phyloP scores from a whole-genome alignment of 2,113 vertebrate genomes.

The Ceratotherium simum region DNA sequence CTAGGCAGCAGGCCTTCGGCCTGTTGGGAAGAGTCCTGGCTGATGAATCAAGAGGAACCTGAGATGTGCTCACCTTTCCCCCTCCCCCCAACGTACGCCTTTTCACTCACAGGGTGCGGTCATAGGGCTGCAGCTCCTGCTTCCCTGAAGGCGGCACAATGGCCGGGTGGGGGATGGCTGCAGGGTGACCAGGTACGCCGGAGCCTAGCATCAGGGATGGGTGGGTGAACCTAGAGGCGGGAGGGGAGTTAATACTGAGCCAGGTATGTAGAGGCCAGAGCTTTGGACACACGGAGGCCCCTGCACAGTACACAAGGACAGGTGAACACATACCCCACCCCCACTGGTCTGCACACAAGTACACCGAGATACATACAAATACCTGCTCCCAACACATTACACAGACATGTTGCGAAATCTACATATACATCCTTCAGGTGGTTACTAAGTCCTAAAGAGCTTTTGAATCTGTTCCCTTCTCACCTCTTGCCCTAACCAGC shows the following conservation, averaged over 20 bases:
- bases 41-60: not conserved
- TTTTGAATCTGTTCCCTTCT: not conserved
- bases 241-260: slow-evolving; percentile 63
- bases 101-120: slow-evolving; percentile 93
- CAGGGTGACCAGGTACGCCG: slow-evolving; percentile 92
- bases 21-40: not conserved
- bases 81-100: not conserved
- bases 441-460: not conserved
- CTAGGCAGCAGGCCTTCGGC: not conserved
- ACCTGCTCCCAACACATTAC: not conserved
- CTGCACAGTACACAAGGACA: not conserved
- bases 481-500: no score
- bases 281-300: not conserved
- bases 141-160: slow-evolving; percentile 96
- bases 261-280: not conserved
- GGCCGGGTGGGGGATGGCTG: slow-evolving; percentile 97
- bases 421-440: not conserved
- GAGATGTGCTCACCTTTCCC: not conserved
- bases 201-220: slow-evolving; percentile 95
- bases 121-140: slow-evolving; percentile 96
- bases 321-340: not conserved
- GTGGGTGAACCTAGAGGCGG: slow-evolving; percentile 94
- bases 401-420: not conserved
- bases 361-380: not conserved
- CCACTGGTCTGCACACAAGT: not conserved